phyloP scores from a whole-genome alignment of 2,113 vertebrate genomes.

The Fukomys damarensis region DNA sequence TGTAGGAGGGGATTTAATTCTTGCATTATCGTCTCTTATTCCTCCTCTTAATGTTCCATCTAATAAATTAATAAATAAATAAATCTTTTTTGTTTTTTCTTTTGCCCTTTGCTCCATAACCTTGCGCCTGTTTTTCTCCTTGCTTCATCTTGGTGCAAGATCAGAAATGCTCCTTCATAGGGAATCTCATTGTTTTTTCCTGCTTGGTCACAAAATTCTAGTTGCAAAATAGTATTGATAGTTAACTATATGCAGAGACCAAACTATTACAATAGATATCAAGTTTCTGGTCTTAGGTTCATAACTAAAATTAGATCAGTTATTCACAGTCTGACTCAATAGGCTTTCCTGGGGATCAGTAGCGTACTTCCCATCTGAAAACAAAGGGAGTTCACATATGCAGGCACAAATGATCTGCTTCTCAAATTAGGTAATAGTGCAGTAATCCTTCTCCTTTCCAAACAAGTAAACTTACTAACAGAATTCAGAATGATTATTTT shows the following conservation, averaged over 20 bases:
- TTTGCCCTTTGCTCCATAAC: background rate
- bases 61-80: too few relatives aligned
- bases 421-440: background rate
- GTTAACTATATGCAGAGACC: background rate
- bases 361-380: background rate
- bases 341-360: background rate
- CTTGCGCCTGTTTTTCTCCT: background rate
- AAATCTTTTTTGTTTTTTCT: too few relatives aligned
- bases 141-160: background rate
- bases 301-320: background rate
- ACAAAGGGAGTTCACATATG: background rate
- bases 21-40: background rate
- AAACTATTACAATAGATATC: background rate
- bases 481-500: background rate
- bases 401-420: background rate
- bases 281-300: background rate
- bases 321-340: background rate
- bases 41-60: background rate
- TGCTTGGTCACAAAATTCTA: background rate
- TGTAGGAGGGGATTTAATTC: too few relatives aligned
- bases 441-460: background rate
- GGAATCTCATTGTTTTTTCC: background rate
- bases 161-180: background rate
- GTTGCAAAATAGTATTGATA: background rate
- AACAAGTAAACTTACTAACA: background rate